A percentile compares a stretch with the other conserved stretches of the same genome.
Evolutionary conservation across 2,888 invertebrate species (phyloP).

Genomic region (Drosophila birchii): DNA sequence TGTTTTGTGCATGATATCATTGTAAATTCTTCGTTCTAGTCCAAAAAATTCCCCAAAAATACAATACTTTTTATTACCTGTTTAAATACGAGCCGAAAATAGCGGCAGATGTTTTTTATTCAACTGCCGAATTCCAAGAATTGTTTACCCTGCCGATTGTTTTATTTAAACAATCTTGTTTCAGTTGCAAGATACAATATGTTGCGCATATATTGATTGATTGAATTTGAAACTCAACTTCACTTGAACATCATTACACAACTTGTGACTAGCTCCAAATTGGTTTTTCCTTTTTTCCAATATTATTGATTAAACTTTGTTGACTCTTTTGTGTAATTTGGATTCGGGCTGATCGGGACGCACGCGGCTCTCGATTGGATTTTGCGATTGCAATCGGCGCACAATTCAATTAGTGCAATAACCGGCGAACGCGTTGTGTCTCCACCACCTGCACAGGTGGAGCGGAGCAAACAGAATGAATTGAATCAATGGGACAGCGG

Average conservation of each 20-base stretch:
- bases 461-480: constrained; percentile 84
- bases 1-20: constrained; percentile 7
- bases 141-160: constrained; percentile 41
- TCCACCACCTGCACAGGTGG: constrained; percentile 82
- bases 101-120: constrained; percentile 56
- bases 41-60: constrained; percentile 26
- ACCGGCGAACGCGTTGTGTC: constrained; percentile 50
- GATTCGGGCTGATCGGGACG: constrained; percentile 8
- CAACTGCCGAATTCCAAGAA: constrained; percentile 26
- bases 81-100: constrained; percentile 54
- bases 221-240: constrained; percentile 43
- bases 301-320: constrained; percentile 46
- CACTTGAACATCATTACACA: constrained; percentile 39
- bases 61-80: constrained; percentile 58
- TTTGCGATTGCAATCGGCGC: constrained; percentile 18
- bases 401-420: constrained; percentile 60
- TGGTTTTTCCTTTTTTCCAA: constrained; percentile 16
- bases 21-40: constrained; percentile 12
- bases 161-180: constrained; percentile 19
- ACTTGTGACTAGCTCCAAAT: constrained; percentile 30
- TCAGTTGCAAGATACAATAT: constrained; percentile 35
- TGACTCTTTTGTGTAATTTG: constrained; percentile 15
- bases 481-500: constrained; percentile 68
- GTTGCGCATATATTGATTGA: constrained; percentile 16
- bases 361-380: constrained; percentile 11